A percentile compares a stretch with the other conserved stretches of the same genome.
These are phyloP conservation scores for Macrophya annulata DNA, from an alignment of 2,888 invertebrate genomes.

Conservation along the genomic window DNA sequence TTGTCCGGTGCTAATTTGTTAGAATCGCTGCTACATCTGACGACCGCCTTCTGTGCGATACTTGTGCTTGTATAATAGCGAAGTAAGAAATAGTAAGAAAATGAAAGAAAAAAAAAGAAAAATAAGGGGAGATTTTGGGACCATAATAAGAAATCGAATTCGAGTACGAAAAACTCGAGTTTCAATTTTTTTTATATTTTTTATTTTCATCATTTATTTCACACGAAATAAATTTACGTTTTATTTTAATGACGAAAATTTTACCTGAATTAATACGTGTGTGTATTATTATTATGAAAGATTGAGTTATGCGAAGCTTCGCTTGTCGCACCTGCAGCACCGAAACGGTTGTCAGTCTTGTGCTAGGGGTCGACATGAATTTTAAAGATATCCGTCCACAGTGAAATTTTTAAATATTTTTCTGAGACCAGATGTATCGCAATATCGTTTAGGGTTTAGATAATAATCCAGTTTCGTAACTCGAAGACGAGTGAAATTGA, in stretches of 20 bases:
- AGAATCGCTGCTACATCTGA: constrained; percentile 68
- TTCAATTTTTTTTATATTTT: constrained; percentile 3
- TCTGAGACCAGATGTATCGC: not conserved
- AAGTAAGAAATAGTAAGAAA: not conserved
- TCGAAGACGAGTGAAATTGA: constrained; percentile 34
- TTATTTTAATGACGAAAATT: not conserved
- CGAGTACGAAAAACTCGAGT: not conserved
- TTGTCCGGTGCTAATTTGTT: constrained; percentile 74
- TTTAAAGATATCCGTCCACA: constrained; percentile 37
- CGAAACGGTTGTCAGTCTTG: constrained; percentile 12
- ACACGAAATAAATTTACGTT: not conserved
- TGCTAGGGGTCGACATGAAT: constrained; percentile 40
- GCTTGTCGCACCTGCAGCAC: constrained; percentile 42
- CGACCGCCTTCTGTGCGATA: constrained; percentile 47
- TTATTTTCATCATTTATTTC: not conserved
- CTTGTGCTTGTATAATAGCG: not conserved
- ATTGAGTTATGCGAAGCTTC: constrained; percentile 39
- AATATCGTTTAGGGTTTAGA: constrained; percentile 7
- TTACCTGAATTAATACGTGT: not conserved
- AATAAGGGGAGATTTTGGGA: not conserved
- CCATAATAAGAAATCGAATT: not conserved
- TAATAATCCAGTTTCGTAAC: constrained; percentile 38
- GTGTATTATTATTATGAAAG: not conserved
- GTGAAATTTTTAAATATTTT: not conserved
- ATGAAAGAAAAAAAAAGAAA: not conserved